These are phyloP conservation scores for Graphium colonna DNA, from an alignment of 2,888 invertebrate species.

Conservation along the genomic window DNA sequence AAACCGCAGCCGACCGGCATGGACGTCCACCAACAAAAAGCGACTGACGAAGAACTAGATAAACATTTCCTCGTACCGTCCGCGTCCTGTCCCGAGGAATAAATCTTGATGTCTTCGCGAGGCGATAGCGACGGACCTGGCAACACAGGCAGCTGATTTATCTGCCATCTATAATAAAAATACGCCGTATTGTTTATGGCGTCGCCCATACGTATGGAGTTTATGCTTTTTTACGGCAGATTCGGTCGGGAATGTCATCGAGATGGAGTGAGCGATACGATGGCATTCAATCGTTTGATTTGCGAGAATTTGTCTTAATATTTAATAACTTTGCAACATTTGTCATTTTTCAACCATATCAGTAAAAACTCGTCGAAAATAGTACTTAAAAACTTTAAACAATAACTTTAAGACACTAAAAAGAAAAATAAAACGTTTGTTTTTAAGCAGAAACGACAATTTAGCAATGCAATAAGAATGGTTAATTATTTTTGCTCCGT, in stretches of 20 bases:
- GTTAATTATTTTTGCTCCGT: slow-evolving; percentile 14
- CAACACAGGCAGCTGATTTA: slow-evolving; percentile 22
- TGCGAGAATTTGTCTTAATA: neutral
- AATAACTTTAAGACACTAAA: no score
- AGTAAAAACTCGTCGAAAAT: no score
- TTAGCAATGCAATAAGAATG: slow-evolving; percentile 7
- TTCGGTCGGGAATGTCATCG: neutral
- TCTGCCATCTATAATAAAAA: slow-evolving; percentile 27
- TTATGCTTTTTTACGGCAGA: neutral
- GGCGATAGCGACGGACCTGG: slow-evolving; percentile 40
- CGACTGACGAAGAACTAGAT: slow-evolving; percentile 52
- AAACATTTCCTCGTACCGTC: slow-evolving; percentile 62
- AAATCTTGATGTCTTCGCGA: slow-evolving; percentile 63
- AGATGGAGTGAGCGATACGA: neutral
- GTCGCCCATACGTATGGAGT: slow-evolving; percentile 3
- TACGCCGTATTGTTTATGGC: slow-evolving; percentile 16
- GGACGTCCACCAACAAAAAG: slow-evolving; percentile 33
- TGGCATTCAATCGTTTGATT: neutral
- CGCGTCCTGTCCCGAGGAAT: slow-evolving; percentile 56
- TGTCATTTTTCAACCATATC: no score
- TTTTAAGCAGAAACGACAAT: no score
- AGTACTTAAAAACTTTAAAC: no score
- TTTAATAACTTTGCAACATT: no score
- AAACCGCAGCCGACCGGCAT: slow-evolving; percentile 12
- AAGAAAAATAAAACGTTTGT: no score